Evolutionary conservation across 2,888 invertebrate genomes (phyloP), one percentile per base, ranked within the genome.

Genomic region (Trissolcus brochymenae): DNA sequence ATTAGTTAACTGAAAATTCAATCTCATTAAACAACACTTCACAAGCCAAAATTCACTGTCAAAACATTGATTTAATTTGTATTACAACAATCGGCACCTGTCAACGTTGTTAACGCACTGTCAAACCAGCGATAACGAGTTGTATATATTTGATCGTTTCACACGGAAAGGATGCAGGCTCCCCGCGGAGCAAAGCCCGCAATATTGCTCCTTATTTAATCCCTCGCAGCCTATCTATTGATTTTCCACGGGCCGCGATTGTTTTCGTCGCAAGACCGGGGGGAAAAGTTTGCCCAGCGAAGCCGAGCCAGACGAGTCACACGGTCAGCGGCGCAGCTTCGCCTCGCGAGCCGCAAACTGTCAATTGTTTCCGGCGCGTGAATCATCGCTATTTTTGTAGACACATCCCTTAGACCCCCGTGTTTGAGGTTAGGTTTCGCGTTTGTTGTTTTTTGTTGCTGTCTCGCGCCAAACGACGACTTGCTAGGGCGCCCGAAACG

Each of bases 381-480:
- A 87, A 85, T 87, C 87, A 87, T 81, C 81, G 84, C 86, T 87
- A 87, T 87, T 87, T 87, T 82, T 81, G 84, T 85, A 84, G 83
- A 82, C 82, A 84, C 84, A n/a, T 46, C 84, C 86, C 83, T 82
- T 83, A 16, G 2, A 82, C 80, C 80, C 7, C 25, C 43, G 59
- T 80, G 25, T 87, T 86, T 84, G 83, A 87, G 87, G 87, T 87
- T 86, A 87, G 79, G 64, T 14, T 7, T 35, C 43, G 53, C 51
- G 53, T 16, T 21, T 21, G 29, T 49, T 17, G 29, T 35, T 7
- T 14, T 29, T 29, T 55, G 46, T 16, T 14, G 0, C 46, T 14
- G 11, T 46, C 46, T 46, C 16, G 46, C 16, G 14, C 14, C 46
- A 16, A 16, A 46, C 46, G 16, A 16, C 16, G 46, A 16, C 46